phyloP scores from a whole-genome alignment of 2,888 invertebrate species.

The Heliothis peltigera region DNA sequence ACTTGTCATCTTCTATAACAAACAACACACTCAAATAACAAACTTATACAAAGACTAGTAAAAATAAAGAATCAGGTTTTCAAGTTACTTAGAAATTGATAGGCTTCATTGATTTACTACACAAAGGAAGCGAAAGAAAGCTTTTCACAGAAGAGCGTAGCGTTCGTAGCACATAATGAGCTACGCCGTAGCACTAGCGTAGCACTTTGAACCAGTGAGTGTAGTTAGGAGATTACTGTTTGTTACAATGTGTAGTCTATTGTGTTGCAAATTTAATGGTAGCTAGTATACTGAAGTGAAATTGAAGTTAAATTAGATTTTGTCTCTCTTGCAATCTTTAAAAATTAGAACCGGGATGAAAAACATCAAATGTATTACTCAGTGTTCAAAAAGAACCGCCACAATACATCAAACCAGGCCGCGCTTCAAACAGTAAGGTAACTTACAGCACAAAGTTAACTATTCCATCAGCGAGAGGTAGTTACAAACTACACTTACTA shows the following conservation, averaged over 20 bases:
- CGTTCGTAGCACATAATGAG: background rate
- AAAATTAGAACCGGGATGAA: too few species aligned
- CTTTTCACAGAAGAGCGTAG: background rate
- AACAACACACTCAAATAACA: too few species aligned
- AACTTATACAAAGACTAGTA: too few species aligned
- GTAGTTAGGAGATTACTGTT: background rate
- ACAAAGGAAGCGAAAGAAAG: background rate
- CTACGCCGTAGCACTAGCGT: slow-evolving; percentile 7
- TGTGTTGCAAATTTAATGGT: background rate
- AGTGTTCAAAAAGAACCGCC: too few species aligned
- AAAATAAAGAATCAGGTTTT: too few species aligned
- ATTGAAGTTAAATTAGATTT: background rate
- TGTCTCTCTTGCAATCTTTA: too few species aligned
- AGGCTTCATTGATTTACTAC: background rate
- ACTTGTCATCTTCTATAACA: too few species aligned
- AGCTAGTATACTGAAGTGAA: background rate
- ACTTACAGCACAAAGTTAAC: slow-evolving; percentile 30
- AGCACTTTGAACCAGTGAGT: background rate
- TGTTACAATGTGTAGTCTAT: background rate
- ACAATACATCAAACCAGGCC: too few species aligned
- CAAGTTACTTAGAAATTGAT: background rate
- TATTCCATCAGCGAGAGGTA: slow-evolving; percentile 20
- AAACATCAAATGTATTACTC: too few species aligned
- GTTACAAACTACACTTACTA: background rate
- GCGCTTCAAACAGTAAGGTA: too few species aligned